Conservation (phyloP, 2,113 vertebrate species). For the Trematomus loennbergii region DNA sequence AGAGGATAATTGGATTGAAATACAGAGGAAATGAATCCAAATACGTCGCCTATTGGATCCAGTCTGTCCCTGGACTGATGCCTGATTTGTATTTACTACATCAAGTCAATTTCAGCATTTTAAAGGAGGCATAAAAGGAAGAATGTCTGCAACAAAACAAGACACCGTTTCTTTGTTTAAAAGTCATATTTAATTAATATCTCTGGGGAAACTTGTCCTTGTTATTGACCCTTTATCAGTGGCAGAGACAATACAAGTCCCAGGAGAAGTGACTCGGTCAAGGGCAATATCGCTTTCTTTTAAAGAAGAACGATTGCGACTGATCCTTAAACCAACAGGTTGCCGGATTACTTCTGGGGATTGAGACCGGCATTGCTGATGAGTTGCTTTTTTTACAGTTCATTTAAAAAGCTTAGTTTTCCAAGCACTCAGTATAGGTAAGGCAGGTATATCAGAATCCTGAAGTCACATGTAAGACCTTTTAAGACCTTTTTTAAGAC, state of each 20-base stretch:
- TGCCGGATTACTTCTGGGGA: background rate
- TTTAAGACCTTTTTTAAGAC: no score
- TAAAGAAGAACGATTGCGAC: no score
- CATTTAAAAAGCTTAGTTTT: no score
- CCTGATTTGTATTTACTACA: background rate
- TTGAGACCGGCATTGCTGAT: constrained; percentile 1
- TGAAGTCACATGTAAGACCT: no score
- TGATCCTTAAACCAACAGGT: background rate
- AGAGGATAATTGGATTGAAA: background rate
- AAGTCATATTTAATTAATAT: constrained; percentile 26
- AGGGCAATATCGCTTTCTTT: no score
- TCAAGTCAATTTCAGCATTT: background rate
- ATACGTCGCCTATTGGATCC: background rate
- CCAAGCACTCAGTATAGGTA: background rate
- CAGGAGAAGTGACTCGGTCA: background rate
- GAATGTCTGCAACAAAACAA: constrained; percentile 22
- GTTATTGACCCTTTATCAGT: no score
- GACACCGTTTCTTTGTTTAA: background rate
- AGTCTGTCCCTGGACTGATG: background rate
- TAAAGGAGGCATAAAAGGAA: background rate
- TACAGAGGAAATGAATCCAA: background rate
- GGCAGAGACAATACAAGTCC: no score
- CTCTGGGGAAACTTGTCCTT: background rate
- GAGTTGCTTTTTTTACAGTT: background rate
- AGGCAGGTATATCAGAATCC: no score